phyloP scores from a whole-genome alignment of 2,113 vertebrate genomes.

The Colinus virginianus region DNA sequence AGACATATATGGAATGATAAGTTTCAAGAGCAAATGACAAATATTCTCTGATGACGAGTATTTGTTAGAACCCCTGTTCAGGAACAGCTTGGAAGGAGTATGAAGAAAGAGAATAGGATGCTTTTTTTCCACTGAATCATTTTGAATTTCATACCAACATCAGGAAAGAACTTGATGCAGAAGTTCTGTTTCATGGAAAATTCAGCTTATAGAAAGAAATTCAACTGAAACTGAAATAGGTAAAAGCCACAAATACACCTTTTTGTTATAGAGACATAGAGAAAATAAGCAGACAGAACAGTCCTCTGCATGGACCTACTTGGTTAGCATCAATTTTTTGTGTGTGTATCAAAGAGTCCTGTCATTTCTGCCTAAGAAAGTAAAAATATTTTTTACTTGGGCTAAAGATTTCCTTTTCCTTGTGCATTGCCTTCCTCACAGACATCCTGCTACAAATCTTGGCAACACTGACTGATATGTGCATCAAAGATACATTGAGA shows the following conservation, averaged over 20 bases:
- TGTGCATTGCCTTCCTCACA: background rate
- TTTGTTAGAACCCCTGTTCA: background rate
- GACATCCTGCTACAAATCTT: background rate
- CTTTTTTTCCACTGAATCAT: fast-evolving
- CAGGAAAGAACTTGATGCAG: background rate
- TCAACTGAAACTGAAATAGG: background rate
- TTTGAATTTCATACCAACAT: background rate
- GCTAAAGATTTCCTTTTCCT: background rate
- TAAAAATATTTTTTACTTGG: background rate
- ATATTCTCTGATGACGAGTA: background rate
- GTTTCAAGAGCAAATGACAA: background rate
- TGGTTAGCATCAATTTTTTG: background rate
- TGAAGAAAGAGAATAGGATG: background rate
- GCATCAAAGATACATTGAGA: background rate
- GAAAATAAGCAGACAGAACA: background rate
- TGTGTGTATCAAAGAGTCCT: background rate
- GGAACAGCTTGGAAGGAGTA: background rate
- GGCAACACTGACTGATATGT: fast-evolving
- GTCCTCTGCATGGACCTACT: background rate
- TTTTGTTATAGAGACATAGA: background rate
- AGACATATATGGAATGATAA: background rate
- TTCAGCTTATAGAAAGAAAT: background rate
- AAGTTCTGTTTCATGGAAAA: background rate
- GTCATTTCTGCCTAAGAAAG: background rate
- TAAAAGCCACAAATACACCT: background rate